Evolutionary conservation across 2,888 invertebrate species (phyloP), one percentile per base, ranked within the genome.

Genomic region (Merodon equestris): DNA sequence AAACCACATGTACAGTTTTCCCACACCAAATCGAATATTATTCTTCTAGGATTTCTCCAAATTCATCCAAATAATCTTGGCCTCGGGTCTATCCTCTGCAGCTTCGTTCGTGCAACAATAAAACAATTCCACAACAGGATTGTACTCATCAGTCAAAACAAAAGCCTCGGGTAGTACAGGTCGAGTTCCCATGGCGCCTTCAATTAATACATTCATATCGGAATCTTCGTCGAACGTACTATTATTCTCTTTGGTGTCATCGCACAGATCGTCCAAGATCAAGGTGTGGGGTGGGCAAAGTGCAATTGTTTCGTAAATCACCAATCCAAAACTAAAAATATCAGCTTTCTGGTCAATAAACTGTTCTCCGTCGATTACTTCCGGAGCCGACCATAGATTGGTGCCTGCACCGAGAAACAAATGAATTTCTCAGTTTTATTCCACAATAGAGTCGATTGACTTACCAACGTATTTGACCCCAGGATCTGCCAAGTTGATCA

Each of bases 281-380:
- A 90, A 88, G 0, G 90, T 86, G 84, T 94, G 93, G 0, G 96
- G 96, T 0, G 93, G 91, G 58, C 90, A 89, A 1, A 95, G 89
- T 0, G 95, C 91, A 86, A 96, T 89, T 92, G 95, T 96, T 90
- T 96, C 96, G 92, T 94, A 96, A 19, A 96, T 86, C 0, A 94
- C 91, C 9, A 96, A 90, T 0, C 96, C 96, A 81, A 93, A 93
- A 1, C 96, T 90, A 90, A 95, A 96, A 53, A 96, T 92, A 85
- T 96, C 96, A 0, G 94, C 92, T 88, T 94, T 95, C 83, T 89
- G 89, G 2, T 93, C 92, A 56, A 95, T 91, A 15, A 91, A 87
- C 19, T 89, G 90, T 45, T 88, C 86, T 9, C 90, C 91, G 51
- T 92, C 91, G 14, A 95, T 87, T 9, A 94, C 91, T 90, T 96